phyloP scores from a whole-genome alignment of 2,113 vertebrate genomes.

The Phyllopteryx taeniolatus region DNA sequence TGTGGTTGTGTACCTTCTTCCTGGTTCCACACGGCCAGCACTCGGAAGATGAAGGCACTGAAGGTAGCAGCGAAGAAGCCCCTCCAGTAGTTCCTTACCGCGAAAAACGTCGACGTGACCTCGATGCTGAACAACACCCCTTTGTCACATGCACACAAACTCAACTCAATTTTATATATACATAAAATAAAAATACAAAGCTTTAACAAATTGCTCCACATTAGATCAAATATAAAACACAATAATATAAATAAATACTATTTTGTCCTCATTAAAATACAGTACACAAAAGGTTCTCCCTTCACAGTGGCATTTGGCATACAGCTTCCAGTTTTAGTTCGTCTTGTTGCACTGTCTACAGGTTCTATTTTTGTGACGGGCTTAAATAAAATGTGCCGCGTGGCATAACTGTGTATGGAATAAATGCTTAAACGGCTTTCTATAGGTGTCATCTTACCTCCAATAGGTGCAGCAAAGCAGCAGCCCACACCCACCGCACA shows the following conservation, averaged over 20 bases:
- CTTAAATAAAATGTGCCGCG: too few species aligned
- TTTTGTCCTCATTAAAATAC: too few species aligned
- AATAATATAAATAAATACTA: too few species aligned
- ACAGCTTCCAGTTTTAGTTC: too few species aligned
- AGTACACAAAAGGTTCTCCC: too few species aligned
- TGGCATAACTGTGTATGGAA: neutral
- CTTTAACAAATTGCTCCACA: too few species aligned
- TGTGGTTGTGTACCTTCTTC: constrained; percentile 82
- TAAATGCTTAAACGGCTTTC: neutral
- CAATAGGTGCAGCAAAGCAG: constrained; percentile 95
- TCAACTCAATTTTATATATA: neutral
- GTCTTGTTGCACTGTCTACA: too few species aligned
- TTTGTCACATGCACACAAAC: constrained; percentile 49
- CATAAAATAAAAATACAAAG: too few species aligned
- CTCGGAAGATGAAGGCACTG: constrained; percentile 98
- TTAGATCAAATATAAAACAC: too few species aligned
- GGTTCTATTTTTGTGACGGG: too few species aligned
- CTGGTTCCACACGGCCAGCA: constrained; percentile 94
- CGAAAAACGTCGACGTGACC: constrained; percentile 97
- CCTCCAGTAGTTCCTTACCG: constrained; percentile 97
- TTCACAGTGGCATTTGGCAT: constrained; percentile 1
- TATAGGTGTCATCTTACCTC: constrained; percentile 81
- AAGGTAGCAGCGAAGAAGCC: constrained; percentile 97
- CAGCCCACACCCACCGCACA: constrained; percentile 96
- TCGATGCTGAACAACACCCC: constrained; percentile 98